Conservation (phyloP, 2,113 vertebrate species). For the Rhegmatorhina hoffmannsi region DNA sequence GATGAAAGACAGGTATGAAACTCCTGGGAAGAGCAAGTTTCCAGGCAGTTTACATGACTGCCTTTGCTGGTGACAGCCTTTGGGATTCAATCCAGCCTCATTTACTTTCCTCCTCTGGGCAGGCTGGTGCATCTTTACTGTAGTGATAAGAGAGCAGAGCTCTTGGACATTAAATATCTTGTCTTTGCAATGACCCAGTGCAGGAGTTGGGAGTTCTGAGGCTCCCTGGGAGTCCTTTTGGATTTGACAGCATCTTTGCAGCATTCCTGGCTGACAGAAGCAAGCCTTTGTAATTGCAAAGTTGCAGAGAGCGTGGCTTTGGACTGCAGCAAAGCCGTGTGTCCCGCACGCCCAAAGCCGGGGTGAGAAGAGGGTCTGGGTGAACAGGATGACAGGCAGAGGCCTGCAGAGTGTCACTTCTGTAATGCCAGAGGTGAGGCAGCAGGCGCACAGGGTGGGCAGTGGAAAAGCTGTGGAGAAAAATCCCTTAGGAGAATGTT, state of each 20-base stretch:
- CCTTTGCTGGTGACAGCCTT: background rate
- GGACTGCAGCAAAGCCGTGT: background rate
- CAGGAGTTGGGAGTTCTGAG: background rate
- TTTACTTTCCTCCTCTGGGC: background rate
- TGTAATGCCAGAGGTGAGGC: background rate
- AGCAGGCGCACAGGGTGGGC: background rate
- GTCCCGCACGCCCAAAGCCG: background rate
- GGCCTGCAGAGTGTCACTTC: background rate
- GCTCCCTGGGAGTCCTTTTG: too few relatives aligned
- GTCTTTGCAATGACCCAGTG: background rate
- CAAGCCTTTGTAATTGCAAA: background rate
- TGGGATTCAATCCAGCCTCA: background rate
- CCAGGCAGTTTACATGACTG: background rate
- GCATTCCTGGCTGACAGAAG: background rate
- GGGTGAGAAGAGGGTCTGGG: background rate
- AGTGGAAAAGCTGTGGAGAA: background rate
- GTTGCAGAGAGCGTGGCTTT: background rate
- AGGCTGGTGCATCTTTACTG: background rate
- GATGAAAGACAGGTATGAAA: conserved; percentile 70
- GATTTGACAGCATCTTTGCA: background rate
- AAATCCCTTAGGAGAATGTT: background rate
- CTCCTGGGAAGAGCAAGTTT: background rate
- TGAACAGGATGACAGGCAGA: background rate
- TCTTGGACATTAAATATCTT: background rate
- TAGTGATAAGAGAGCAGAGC: background rate